Percentiles rank a stretch among this genome's conserved stretches.
Evolutionary conservation across 2,888 invertebrate species (phyloP).

Genomic region (Diarsia rubi): DNA sequence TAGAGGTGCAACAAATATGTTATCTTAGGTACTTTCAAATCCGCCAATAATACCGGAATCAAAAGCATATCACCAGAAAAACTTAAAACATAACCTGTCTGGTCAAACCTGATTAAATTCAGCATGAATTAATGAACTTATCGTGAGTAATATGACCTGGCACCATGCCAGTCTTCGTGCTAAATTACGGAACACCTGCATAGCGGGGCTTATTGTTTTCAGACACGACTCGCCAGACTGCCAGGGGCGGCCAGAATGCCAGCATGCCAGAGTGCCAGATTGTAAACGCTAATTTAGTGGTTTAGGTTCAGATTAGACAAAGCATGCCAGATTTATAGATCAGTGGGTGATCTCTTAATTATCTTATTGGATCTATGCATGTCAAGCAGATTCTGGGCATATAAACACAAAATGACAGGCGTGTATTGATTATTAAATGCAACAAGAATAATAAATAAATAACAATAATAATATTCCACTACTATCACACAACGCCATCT

Average conservation of each 20-base stretch:
- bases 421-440: too few relatives aligned
- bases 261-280: conserved; percentile 34
- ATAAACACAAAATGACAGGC: not conserved
- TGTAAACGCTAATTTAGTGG: conserved; percentile 58
- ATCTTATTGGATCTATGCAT: not conserved
- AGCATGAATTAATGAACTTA: conserved; percentile 52
- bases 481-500: too few relatives aligned
- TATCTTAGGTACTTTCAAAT: too few relatives aligned
- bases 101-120: conserved; percentile 42
- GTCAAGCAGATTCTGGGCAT: not conserved
- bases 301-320: conserved; percentile 13
- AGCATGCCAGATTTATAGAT: conserved; percentile 6
- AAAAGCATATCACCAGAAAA: not conserved
- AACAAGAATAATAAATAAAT: too few relatives aligned
- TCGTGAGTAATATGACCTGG: conserved; percentile 55
- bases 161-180: conserved; percentile 51
- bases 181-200: conserved; percentile 66
- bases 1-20: too few relatives aligned
- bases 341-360: not conserved
- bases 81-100: not conserved
- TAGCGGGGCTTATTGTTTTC: conserved; percentile 61
- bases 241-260: conserved; percentile 13
- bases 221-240: conserved; percentile 45
- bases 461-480: too few relatives aligned
- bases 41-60: not conserved